Evolutionary conservation across 2,113 vertebrate genomes (phyloP).

Genomic region (Amphilophus citrinellus): DNA sequence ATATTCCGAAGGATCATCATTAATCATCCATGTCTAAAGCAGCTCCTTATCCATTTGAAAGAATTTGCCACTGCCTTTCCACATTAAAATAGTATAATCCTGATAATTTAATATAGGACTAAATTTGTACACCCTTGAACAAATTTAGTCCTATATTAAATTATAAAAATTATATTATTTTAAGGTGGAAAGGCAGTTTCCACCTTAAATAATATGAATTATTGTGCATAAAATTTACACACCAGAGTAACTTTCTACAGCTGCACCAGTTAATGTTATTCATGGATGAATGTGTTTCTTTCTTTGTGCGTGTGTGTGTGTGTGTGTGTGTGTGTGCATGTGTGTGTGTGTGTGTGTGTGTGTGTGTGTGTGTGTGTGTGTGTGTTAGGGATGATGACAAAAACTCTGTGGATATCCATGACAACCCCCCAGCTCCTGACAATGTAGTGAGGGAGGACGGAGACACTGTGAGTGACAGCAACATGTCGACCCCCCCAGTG

Average conservation of each 20-base stretch:
- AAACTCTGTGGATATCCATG: constrained; percentile 80
- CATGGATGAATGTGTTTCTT: background rate
- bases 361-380: constrained; percentile 4
- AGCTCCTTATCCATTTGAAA: background rate
- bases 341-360: constrained; percentile 34
- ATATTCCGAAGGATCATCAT: background rate
- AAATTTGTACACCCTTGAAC: background rate
- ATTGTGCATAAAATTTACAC: background rate
- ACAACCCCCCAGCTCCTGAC: constrained; percentile 78
- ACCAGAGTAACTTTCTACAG: background rate
- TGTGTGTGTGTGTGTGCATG: constrained; percentile 2
- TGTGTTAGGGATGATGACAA: constrained; percentile 76
- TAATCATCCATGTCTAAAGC: background rate
- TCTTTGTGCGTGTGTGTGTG: constrained; percentile 5
- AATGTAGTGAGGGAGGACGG: constrained; percentile 78
- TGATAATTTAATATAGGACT: too few species aligned
- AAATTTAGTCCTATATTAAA: background rate
- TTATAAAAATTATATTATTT: background rate
- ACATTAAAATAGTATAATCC: too few species aligned
- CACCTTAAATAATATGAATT: too few species aligned
- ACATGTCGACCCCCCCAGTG: constrained; percentile 3
- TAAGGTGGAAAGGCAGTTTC: background rate
- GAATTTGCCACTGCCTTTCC: background rate
- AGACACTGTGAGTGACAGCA: constrained; percentile 77
- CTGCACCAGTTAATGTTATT: background rate